Evolutionary conservation across 1,140 invertebrate genomes (phyloP), one percentile per base, ranked within the genome.

Genomic region (Triops cancriformis): DNA sequence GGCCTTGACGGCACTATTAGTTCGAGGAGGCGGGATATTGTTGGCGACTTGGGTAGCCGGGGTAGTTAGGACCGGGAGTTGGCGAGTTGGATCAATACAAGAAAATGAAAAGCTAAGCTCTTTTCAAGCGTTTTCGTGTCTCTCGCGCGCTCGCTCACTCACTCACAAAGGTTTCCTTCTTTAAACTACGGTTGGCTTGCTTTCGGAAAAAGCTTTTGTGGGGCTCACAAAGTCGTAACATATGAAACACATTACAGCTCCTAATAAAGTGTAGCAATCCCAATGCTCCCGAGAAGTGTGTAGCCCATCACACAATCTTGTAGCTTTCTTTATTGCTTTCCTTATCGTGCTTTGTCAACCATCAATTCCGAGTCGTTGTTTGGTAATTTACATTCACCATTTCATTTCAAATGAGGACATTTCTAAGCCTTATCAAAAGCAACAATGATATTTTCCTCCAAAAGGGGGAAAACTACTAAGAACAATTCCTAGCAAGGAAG

Each of bases 31-130:
- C n/a, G 23, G 23, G 51, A 23, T 64, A 64, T 64, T 64, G 51
- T 64, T 64, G 51, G 51, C 51, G 51, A 64, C 18, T 23, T 37
- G 31, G 31, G 31, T 37, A 37, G 31, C 31, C 31, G 31, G 31
- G 31, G 31, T 37, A 37, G 31, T 37, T 37, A 7, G 51, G 51
- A 64, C 18, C 51, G 51, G 51, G 51, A 64, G 51, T 64, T 64
- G 51, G 51, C 14, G 51, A 64, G 51, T 64, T 64, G 51, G 51
- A 64, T 64, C 51, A 64, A 64, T 64, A 64, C 51, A 64, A 64
- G 51, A 64, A 64, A 64, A 64, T 23, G 51, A 64, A 64, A 64
- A 64, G 51, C 51, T 64, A 64, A 64, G 51, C 51, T 64, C 51
- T 64, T 64, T 64, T 64, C 51, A 64, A 64, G 18, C 51, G 51